These are phyloP conservation scores for Drosophila orosa DNA, from an alignment of 1,140 invertebrate species.

Conservation along the genomic window DNA sequence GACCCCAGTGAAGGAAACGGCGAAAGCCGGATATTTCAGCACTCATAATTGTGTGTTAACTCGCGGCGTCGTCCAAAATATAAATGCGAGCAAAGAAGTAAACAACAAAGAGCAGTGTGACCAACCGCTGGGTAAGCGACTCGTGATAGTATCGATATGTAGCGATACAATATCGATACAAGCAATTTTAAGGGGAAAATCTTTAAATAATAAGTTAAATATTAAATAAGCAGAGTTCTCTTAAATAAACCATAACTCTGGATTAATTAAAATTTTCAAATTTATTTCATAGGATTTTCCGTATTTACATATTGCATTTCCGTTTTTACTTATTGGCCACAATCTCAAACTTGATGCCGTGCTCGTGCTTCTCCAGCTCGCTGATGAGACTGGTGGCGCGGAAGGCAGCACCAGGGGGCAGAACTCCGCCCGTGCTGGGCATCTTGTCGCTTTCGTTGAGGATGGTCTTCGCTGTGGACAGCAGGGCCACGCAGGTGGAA, in stretches of 20 bases:
- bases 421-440: slow-evolving; percentile 87
- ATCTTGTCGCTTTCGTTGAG: slow-evolving; percentile 91
- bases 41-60: slow-evolving; percentile 53
- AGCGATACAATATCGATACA: not conserved
- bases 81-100: slow-evolving; percentile 45
- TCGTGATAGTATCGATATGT: not conserved
- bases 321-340: slow-evolving; percentile 57
- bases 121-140: not conserved
- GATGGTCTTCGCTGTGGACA: slow-evolving; percentile 90
- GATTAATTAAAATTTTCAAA: not conserved
- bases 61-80: slow-evolving; percentile 42
- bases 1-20: slow-evolving; percentile 91
- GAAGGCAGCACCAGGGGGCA: slow-evolving; percentile 79
- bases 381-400: slow-evolving; percentile 75
- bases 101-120: slow-evolving; percentile 27
- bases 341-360: slow-evolving; percentile 83
- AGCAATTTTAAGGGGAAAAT: no score
- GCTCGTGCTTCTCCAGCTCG: slow-evolving; percentile 80
- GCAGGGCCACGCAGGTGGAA: slow-evolving; percentile 89
- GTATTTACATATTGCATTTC: not conserved
- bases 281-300: not conserved
- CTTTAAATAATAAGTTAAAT: no score
- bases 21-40: slow-evolving; percentile 84
- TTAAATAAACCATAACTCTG: not conserved
- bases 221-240: no score